Evolutionary conservation across 2,888 invertebrate species (phyloP).

Genomic region (Sphaerophoria rueppellii): DNA sequence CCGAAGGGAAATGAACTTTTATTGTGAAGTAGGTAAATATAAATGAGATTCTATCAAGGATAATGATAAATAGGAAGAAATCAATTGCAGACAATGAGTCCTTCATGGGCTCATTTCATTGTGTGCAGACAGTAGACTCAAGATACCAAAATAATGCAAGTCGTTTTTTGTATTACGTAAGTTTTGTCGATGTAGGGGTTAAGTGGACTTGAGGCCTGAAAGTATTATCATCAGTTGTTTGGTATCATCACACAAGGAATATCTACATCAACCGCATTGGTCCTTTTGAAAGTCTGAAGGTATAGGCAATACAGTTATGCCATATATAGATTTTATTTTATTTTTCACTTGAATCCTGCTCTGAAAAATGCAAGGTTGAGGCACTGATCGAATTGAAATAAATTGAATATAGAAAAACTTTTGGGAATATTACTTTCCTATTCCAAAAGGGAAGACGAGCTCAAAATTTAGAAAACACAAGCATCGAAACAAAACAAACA

Average conservation of each 20-base stretch:
- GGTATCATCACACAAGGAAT: conserved; percentile 1
- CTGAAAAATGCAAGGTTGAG: not conserved
- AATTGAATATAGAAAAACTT: conserved; percentile 67
- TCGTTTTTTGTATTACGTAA: not conserved
- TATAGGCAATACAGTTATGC: too few relatives aligned
- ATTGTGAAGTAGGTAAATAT: conserved; percentile 45
- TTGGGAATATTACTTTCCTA: conserved; percentile 51
- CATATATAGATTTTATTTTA: conserved; percentile 20
- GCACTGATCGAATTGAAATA: conserved; percentile 68
- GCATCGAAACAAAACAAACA: conserved; percentile 20
- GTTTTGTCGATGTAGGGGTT: conserved; percentile 13
- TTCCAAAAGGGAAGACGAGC: conserved; percentile 28
- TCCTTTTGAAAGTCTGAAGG: not conserved
- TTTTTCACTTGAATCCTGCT: not conserved
- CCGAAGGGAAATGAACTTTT: conserved; percentile 47
- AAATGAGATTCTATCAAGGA: conserved; percentile 57
- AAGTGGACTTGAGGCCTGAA: conserved; percentile 10
- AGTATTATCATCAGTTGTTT: conserved; percentile 17
- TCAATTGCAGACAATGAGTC: conserved; percentile 60
- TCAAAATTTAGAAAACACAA: conserved; percentile 27
- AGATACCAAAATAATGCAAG: not conserved
- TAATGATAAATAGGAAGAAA: conserved; percentile 45
- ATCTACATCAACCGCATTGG: conserved; percentile 9
- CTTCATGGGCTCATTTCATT: conserved; percentile 43
- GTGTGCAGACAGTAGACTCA: conserved; percentile 10